A percentile compares a stretch with the other conserved stretches of the same genome.
Conservation (phyloP, 2,888 invertebrate genomes). For the Ethmia dodecea region DNA sequence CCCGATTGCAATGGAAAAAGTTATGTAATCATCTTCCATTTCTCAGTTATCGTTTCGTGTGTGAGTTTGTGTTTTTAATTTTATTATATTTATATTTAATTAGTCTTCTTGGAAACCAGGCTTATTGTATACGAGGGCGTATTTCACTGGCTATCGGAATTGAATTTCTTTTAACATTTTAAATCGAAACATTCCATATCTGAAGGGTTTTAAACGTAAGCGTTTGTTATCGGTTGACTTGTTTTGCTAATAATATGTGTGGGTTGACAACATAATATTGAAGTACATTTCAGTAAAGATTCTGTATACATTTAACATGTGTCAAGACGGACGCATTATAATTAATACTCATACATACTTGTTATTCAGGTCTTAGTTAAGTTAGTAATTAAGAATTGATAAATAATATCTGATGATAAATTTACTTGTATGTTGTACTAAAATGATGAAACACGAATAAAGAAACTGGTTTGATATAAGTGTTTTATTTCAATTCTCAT, state of each 20-base stretch:
- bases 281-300: slow-evolving; percentile 21
- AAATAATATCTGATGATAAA: slow-evolving; percentile 77
- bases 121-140: slow-evolving; percentile 28
- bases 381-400: slow-evolving; percentile 73
- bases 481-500: slow-evolving; percentile 67
- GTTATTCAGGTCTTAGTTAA: slow-evolving; percentile 74
- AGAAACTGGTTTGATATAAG: slow-evolving; percentile 74
- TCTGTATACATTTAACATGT: slow-evolving; percentile 19
- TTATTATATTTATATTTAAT: slow-evolving; percentile 24
- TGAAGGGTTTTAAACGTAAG: slow-evolving; percentile 28
- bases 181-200: slow-evolving; percentile 42
- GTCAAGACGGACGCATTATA: slow-evolving; percentile 18
- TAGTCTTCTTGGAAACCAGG: too few species aligned
- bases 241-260: slow-evolving; percentile 27
- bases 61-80: slow-evolving; percentile 35
- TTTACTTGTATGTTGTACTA: slow-evolving; percentile 79
- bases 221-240: slow-evolving; percentile 40
- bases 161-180: slow-evolving; percentile 18
- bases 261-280: slow-evolving; percentile 32
- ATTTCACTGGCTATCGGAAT: slow-evolving; percentile 25
- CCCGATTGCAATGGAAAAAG: slow-evolving; percentile 6
- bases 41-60: slow-evolving; percentile 29
- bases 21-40: slow-evolving; percentile 26
- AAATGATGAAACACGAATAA: slow-evolving; percentile 77
- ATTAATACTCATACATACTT: slow-evolving; percentile 52